Conservation (phyloP, 1,140 invertebrate species). For the Apis mellifera region DNA sequence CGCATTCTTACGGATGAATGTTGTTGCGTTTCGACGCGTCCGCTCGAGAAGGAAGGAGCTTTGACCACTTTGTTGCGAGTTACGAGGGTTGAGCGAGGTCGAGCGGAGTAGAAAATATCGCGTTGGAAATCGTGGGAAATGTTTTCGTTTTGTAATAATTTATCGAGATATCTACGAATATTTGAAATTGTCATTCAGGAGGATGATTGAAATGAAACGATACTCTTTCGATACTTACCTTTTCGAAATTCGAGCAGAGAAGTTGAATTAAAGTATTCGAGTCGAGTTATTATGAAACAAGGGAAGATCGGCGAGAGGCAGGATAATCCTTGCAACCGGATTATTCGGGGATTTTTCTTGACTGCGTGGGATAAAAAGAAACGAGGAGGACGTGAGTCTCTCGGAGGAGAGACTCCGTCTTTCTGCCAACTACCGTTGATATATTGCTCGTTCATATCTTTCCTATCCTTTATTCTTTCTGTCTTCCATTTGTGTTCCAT, state of each 20-base stretch:
- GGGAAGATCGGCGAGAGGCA: conserved; percentile 69
- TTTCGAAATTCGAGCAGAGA: neutral
- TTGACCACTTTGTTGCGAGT: neutral
- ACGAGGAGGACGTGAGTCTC: conserved; percentile 70
- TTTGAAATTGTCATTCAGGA: no score
- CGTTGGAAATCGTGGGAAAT: neutral
- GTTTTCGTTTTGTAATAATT: no score
- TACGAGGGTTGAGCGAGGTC: neutral
- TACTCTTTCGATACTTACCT: no score
- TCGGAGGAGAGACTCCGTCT: conserved; percentile 68
- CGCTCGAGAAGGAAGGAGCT: neutral
- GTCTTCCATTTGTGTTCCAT: conserved; percentile 5
- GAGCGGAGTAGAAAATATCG: no score
- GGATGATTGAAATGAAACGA: no score
- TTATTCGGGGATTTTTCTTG: conserved; percentile 79
- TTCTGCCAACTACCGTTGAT: conserved; percentile 71
- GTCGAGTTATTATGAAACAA: conserved; percentile 72
- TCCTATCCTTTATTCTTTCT: conserved; percentile 27
- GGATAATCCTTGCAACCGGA: conserved; percentile 79
- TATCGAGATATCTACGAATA: no score
- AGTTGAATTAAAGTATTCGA: conserved; percentile 44
- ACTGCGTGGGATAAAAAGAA: conserved; percentile 70
- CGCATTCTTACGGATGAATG: neutral
- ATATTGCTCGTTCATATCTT: conserved; percentile 70
- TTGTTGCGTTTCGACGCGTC: neutral